Evolutionary conservation across 2,797 vertebrate species (phyloP).

Genomic region (Lophius americanus): DNA sequence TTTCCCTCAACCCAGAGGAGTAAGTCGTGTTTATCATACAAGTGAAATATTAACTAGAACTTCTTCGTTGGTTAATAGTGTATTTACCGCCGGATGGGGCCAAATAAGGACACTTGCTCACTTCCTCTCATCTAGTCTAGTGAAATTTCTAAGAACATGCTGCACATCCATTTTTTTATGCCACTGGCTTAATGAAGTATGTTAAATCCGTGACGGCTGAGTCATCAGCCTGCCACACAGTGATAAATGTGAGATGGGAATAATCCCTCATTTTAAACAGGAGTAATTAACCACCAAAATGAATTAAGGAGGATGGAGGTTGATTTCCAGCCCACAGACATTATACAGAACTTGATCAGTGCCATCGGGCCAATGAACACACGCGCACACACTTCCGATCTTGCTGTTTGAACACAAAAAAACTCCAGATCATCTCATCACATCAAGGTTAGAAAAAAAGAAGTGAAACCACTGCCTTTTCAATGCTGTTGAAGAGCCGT

Average conservation of each 20-base stretch:
- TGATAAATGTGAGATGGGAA: slow-evolving; percentile 51
- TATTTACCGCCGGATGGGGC: slow-evolving; percentile 8
- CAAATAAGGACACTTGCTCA: slow-evolving; percentile 40
- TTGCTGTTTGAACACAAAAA: too few relatives aligned
- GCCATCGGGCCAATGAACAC: too few relatives aligned
- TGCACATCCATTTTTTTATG: slow-evolving; percentile 36
- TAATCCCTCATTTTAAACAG: slow-evolving; percentile 37
- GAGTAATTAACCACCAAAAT: slow-evolving; percentile 41
- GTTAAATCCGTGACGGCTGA: slow-evolving; percentile 52
- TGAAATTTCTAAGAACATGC: slow-evolving; percentile 25
- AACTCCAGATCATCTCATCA: too few relatives aligned
- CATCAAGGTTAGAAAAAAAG: too few relatives aligned
- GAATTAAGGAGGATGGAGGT: slow-evolving; percentile 1
- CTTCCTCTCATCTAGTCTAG: slow-evolving; percentile 16
- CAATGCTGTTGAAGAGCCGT: too few relatives aligned
- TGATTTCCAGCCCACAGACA: slow-evolving; percentile 6
- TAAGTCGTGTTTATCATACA: background rate
- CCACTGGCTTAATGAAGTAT: slow-evolving; percentile 51
- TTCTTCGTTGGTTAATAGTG: slow-evolving; percentile 27
- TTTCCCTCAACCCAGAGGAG: too few relatives aligned
- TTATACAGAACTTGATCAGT: background rate
- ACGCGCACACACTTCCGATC: too few relatives aligned
- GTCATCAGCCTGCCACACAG: slow-evolving; percentile 45
- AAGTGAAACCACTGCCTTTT: too few relatives aligned
- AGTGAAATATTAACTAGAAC: slow-evolving; percentile 1